Evolutionary conservation across 2,888 invertebrate species (phyloP).

Genomic region (Amphipyra berbera): DNA sequence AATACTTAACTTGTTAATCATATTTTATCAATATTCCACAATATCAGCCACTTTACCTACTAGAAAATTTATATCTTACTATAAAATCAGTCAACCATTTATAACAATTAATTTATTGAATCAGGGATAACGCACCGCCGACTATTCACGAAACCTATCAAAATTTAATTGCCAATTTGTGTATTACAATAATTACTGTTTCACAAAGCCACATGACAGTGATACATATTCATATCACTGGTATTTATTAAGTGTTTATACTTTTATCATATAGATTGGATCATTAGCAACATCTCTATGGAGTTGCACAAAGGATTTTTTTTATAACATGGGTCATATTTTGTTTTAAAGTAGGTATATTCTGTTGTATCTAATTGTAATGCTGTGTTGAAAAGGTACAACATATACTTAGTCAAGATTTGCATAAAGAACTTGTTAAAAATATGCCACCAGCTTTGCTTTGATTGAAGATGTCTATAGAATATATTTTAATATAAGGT

Average conservation of each 20-base stretch:
- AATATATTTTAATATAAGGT: too few species aligned
- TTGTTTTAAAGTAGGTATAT: neutral
- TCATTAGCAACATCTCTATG: conserved; percentile 34
- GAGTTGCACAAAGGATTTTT: conserved; percentile 9
- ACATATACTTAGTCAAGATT: too few species aligned
- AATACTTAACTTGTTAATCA: conserved; percentile 2
- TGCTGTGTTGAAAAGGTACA: too few species aligned
- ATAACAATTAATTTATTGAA: conserved; percentile 15
- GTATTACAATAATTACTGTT: conserved; percentile 45
- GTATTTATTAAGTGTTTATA: conserved; percentile 21
- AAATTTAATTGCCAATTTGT: conserved; percentile 55
- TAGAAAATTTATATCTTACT: too few species aligned
- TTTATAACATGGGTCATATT: neutral
- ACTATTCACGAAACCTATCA: conserved; percentile 28
- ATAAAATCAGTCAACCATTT: conserved; percentile 8
- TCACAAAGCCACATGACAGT: conserved; percentile 28
- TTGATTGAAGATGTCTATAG: too few species aligned
- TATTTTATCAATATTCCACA: too few species aligned
- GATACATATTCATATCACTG: conserved; percentile 29
- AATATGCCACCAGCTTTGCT: too few species aligned
- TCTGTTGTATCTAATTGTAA: too few species aligned
- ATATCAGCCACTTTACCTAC: too few species aligned
- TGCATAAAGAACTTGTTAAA: too few species aligned
- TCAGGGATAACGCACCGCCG: conserved; percentile 2
- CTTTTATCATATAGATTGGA: conserved; percentile 45